Evolutionary conservation across 2,797 vertebrate species (phyloP), one percentile per base, ranked within the genome.

Genomic region (Chelonia mydas): DNA sequence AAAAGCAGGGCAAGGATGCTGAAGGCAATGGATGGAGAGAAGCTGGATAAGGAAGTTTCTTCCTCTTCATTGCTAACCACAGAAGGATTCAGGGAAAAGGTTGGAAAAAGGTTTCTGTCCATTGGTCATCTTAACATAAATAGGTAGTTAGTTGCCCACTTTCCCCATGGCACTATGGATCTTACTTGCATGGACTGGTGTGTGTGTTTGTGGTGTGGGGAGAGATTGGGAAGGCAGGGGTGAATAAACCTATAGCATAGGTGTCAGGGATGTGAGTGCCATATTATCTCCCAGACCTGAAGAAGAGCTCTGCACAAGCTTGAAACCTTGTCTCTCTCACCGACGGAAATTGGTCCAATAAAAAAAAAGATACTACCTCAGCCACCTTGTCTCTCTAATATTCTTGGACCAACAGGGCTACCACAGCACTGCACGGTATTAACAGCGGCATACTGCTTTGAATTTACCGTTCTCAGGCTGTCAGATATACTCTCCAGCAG

Each of bases 251-350:
- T 47, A 28, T 47, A 45, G 7, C 25, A 25, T 47, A 28, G 88
- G 86, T 87, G 74, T 78, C 86, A 87, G 92, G 89, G 90, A 91
- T 87, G 81, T 19, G 65, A 79, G 2, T 47, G 49, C 15, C 92
- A 81, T 82, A 93, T 93, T 86, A 92, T 82, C 33, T 88, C 47
- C 41, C 61, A 91, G 37, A 41, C 25, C 68, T 41, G 68, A 72
- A 41, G 10, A 72, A 72, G 68, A 41, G n/a, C 33, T 65, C 16
- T 17, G 61, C n/a, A 33, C 16, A 65, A 65, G 61, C 68, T 72
- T 37, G 23, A 37, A 37, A 41, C 9, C 21, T 41, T 19, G 21
- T 23, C 10, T 72, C n/a, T 72, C n/a, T 37, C 65, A 65, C 65
- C 19, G 23, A 41, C n/a, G 41, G 65, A 41, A 72, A 21, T 25